Conservation (phyloP, 1,140 invertebrate species). For the Trichoplusia ni region DNA sequence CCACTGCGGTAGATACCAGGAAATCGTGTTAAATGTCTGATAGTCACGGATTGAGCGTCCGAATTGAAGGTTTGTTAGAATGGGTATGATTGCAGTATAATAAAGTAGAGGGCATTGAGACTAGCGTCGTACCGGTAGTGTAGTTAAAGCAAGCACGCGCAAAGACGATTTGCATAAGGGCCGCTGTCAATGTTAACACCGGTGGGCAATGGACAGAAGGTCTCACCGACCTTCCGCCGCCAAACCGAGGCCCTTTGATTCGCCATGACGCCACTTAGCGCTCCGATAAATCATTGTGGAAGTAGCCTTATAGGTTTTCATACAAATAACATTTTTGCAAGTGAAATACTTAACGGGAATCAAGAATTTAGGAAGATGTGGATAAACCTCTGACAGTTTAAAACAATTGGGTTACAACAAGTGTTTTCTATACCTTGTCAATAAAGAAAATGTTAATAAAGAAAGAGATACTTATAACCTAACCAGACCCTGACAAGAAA, state of each 20-base stretch:
- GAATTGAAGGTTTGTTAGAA: conserved; percentile 41
- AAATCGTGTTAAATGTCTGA: conserved; percentile 44
- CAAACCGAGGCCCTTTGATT: conserved; percentile 68
- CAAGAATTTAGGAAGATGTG: not conserved
- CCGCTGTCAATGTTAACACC: conserved; percentile 61
- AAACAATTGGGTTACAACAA: too few species aligned
- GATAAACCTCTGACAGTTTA: not conserved
- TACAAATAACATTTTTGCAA: conserved; percentile 29
- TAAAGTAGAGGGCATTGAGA: conserved; percentile 17
- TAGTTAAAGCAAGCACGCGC: conserved; percentile 35
- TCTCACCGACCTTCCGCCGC: conserved; percentile 60
- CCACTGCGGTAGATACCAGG: conserved; percentile 35
- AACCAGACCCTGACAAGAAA: too few species aligned
- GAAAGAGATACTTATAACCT: too few species aligned
- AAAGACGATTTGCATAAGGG: conserved; percentile 70
- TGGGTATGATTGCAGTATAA: conserved; percentile 30
- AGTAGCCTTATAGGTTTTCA: conserved; percentile 26
- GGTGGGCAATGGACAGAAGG: conserved; percentile 60
- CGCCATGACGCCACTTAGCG: conserved; percentile 51
- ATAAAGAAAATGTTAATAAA: too few species aligned
- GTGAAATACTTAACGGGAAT: conserved; percentile 18
- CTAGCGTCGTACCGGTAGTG: conserved; percentile 33
- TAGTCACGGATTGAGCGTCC: conserved; percentile 42
- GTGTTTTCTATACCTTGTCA: too few species aligned
- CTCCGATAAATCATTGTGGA: conserved; percentile 31